Evolutionary conservation across 2,797 vertebrate species (phyloP), one percentile per base, ranked within the genome.

Genomic region (Orestias chungarensis): DNA sequence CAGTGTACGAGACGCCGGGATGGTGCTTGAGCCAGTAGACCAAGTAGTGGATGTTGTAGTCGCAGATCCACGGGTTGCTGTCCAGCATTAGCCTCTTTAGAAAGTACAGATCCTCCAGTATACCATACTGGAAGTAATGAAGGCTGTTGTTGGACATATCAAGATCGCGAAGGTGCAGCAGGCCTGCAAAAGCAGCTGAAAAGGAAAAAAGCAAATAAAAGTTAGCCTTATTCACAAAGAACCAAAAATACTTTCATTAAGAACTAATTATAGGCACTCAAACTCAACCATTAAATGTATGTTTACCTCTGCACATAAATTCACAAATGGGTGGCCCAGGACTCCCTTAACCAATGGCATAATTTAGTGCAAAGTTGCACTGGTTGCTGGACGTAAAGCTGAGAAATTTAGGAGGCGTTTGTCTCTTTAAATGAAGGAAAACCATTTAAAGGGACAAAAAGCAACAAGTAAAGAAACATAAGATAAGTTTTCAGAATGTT

Each of bases 41-140:
- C 91, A 99, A 93, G 88, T 99, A 99, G 91, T 99, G 98, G 86
- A 99, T 98, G 90, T 96, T 96, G 91, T 99, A 99, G 91, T 99
- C 98, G 67, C 98, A 99, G 88, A 95, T 92, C 98, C 98, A 99
- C 46, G 96, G 97, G 86, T 99, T 99, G n/a, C 95, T 94, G 82
- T 88, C 94, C 72, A 99, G 93, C 68, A 87, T 94, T 18, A 99
- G 91, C 78, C 92, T 95, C 90, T 96, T 95, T 82, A 99, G 92
- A 91, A 97, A 98, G 90, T 99, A 99, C 68, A 99, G 93, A 83
- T 99, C 96, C 91, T 99, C 97, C 70, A 99, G 88, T 7, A 99
- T 96, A 0, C 96, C 96, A 8, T 99, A 99, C 78, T 96, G 95
- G 88, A 99, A 97, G 90, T 95, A 95, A 64, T 90, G 93, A 75